Conservation (phyloP, 30 jellyfish, hydroid and myxozoan species). For the Aurelia aurita region DNA sequence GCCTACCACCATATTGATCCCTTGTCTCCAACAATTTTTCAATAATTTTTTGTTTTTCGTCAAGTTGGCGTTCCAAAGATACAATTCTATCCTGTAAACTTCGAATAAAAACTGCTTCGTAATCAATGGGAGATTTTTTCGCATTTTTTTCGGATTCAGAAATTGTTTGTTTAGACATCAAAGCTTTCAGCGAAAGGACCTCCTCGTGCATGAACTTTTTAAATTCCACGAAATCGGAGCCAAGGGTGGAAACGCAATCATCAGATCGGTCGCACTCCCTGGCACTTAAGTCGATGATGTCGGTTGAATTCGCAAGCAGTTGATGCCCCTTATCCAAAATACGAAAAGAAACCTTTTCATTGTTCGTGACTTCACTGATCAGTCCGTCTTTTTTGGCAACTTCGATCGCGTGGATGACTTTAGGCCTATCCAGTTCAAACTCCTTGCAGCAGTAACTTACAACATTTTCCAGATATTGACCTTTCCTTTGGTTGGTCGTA, state of each 20-base stretch:
- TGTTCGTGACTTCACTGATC: too few species aligned
- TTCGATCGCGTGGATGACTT: background rate
- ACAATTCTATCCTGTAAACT: slow-evolving; percentile 3
- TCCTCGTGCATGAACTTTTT: slow-evolving; percentile 8
- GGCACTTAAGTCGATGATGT: background rate
- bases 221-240: slow-evolving; percentile 12
- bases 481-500: slow-evolving; percentile 10
- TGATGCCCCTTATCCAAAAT: slow-evolving; percentile 19
- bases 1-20: background rate
- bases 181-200: slow-evolving; percentile 15
- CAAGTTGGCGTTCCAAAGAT: slow-evolving; percentile 13
- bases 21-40: slow-evolving; percentile 14
- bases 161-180: background rate
- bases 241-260: background rate
- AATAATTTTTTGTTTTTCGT: slow-evolving; percentile 9
- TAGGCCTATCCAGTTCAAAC: slow-evolving; percentile 15
- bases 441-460: background rate
- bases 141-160: slow-evolving; percentile 15
- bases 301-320: background rate
- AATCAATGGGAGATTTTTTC: slow-evolving; percentile 7
- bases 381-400: slow-evolving; percentile 3
- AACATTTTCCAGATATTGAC: slow-evolving; percentile 4
- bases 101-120: background rate
- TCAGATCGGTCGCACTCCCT: background rate
- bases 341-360: too few species aligned